Conservation (phyloP, 2,888 invertebrate genomes). For the Eremobia ochroleuca region DNA sequence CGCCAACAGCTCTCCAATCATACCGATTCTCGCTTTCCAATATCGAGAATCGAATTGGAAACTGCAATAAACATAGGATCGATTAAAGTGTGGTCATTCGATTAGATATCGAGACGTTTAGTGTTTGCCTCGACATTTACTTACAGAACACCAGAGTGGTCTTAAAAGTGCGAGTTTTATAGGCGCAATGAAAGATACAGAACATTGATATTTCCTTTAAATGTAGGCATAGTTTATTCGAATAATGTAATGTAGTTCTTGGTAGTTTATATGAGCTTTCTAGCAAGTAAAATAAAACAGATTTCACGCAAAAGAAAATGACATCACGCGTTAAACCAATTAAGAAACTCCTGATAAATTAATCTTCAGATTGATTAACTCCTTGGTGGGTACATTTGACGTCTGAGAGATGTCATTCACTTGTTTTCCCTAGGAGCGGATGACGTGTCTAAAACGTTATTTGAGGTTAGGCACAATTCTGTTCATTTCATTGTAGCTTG, state of each 20-base stretch:
- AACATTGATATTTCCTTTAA: slow-evolving; percentile 16
- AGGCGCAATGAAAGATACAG: slow-evolving; percentile 32
- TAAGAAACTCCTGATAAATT: background rate
- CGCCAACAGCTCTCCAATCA: slow-evolving; percentile 74
- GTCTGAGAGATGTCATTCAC: too few species aligned
- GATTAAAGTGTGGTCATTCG: slow-evolving; percentile 74
- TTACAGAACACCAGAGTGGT: slow-evolving; percentile 30
- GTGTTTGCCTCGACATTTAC: slow-evolving; percentile 54
- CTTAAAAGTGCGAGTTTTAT: slow-evolving; percentile 45
- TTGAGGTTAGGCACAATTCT: too few species aligned
- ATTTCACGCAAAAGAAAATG: background rate
- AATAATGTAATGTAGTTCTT: slow-evolving; percentile 38
- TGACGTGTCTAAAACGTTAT: too few species aligned
- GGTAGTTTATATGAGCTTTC: slow-evolving; percentile 28
- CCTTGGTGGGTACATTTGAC: too few species aligned
- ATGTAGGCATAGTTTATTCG: slow-evolving; percentile 33
- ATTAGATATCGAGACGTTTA: slow-evolving; percentile 71
- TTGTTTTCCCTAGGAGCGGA: too few species aligned
- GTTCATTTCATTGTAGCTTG: too few species aligned
- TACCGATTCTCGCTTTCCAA: slow-evolving; percentile 78
- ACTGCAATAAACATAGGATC: slow-evolving; percentile 75
- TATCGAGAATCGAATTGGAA: slow-evolving; percentile 75
- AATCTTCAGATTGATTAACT: background rate
- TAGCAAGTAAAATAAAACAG: background rate
- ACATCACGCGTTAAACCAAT: background rate